Conservation (phyloP, 2,888 invertebrate genomes). For the Phasia obesa region DNA sequence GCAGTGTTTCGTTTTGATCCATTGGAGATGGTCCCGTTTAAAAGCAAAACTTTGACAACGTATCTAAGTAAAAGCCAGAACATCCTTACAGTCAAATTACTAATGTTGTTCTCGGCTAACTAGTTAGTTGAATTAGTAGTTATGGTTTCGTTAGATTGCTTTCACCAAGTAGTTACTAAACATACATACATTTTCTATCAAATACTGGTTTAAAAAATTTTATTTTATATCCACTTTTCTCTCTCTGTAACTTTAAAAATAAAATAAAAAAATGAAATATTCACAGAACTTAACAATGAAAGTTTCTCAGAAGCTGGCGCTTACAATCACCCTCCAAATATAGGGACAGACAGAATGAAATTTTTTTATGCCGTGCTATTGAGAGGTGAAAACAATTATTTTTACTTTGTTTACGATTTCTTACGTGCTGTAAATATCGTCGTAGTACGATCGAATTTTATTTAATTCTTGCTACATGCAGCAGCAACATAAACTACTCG, state of each 20-base stretch:
- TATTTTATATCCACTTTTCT: no score
- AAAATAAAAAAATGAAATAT: background rate
- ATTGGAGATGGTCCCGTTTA: no score
- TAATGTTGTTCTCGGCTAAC: no score
- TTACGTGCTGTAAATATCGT: constrained; percentile 64
- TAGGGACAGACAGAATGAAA: constrained; percentile 32
- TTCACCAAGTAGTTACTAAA: no score
- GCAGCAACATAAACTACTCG: constrained; percentile 39
- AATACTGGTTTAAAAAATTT: no score
- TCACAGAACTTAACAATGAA: constrained; percentile 65
- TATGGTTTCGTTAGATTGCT: no score
- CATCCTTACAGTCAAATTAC: no score
- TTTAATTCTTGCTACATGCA: constrained; percentile 12
- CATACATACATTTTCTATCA: no score
- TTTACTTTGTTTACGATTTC: constrained; percentile 67
- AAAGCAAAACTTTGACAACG: no score
- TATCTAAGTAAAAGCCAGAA: no score
- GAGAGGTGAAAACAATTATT: constrained; percentile 70
- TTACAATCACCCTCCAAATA: constrained; percentile 41
- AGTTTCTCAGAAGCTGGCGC: constrained; percentile 66
- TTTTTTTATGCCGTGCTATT: constrained; percentile 44
- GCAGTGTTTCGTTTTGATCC: no score
- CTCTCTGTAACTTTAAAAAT: background rate
- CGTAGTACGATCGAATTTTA: constrained; percentile 46
- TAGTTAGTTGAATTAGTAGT: no score